phyloP scores from a whole-genome alignment of 2,888 invertebrate species.

The Zygothrica quintamaculata region DNA sequence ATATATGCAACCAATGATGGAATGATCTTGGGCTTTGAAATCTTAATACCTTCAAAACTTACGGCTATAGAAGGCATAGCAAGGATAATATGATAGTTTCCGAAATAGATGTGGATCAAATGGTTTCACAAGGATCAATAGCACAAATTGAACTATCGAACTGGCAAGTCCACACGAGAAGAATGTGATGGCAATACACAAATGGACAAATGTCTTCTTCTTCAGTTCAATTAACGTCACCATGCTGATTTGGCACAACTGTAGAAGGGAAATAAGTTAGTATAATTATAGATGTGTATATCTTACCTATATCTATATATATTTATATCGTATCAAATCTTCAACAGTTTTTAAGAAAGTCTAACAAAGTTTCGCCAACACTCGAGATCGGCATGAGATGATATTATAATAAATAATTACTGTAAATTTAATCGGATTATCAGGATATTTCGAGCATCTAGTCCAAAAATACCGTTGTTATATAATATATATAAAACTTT shows the following conservation, averaged over 20 bases:
- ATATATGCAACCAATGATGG: not conserved
- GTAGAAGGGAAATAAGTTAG: not conserved
- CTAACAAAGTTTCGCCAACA: no score
- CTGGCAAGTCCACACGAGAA: constrained; percentile 93
- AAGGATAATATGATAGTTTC: constrained; percentile 94
- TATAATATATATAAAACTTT: no score
- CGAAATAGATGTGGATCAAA: constrained; percentile 92
- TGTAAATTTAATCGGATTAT: no score
- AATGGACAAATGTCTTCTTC: constrained; percentile 22
- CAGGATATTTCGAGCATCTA: no score
- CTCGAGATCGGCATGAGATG: no score
- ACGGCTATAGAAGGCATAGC: constrained; percentile 95
- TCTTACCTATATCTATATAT: not conserved
- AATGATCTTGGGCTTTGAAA: no score
- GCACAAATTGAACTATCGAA: constrained; percentile 91
- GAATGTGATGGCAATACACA: constrained; percentile 91
- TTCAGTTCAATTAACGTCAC: constrained; percentile 12
- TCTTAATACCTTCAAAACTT: constrained; percentile 86
- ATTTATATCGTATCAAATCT: no score
- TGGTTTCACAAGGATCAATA: constrained; percentile 91
- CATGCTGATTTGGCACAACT: constrained; percentile 23
- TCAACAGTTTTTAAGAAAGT: no score
- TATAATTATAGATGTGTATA: not conserved
- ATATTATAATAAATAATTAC: no score
- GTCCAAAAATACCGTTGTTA: no score